A percentile compares a stretch with the other conserved stretches of the same genome.
Evolutionary conservation across 2,888 invertebrate species (phyloP).

Genomic region (Epistrophe eligans): DNA sequence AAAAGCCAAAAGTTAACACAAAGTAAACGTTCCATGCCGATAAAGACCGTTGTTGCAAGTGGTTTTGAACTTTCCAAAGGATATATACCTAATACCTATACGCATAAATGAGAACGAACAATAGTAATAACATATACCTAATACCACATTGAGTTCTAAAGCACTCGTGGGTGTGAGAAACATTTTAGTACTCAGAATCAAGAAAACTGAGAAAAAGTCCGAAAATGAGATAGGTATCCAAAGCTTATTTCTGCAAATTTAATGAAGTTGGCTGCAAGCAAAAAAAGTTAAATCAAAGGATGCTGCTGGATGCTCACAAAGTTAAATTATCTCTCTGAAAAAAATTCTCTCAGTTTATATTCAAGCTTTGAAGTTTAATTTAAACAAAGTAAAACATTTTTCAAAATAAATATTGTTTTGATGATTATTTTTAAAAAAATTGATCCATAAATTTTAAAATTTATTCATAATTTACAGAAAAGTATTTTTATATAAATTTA

Average conservation of each 20-base stretch:
- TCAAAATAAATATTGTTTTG: no score
- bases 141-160: background rate
- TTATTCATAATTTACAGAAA: no score
- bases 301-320: background rate
- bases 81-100: background rate
- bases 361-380: background rate
- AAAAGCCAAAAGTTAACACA: conserved; percentile 56
- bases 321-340: background rate
- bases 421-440: no score
- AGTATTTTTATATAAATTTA: no score
- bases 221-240: background rate
- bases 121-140: background rate
- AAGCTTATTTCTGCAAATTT: conserved; percentile 13
- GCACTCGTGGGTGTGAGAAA: background rate
- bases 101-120: conserved; percentile 14
- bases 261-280: background rate
- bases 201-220: no score
- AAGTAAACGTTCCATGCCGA: conserved; percentile 47
- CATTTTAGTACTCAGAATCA: conserved; percentile 1
- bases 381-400: background rate
- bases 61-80: conserved; percentile 42
- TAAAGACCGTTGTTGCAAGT: conserved; percentile 37
- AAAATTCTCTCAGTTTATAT: background rate
- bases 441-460: no score
- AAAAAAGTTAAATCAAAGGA: background rate